Evolutionary conservation across 2,113 vertebrate species (phyloP).

Genomic region (Heloderma charlesbogerti): DNA sequence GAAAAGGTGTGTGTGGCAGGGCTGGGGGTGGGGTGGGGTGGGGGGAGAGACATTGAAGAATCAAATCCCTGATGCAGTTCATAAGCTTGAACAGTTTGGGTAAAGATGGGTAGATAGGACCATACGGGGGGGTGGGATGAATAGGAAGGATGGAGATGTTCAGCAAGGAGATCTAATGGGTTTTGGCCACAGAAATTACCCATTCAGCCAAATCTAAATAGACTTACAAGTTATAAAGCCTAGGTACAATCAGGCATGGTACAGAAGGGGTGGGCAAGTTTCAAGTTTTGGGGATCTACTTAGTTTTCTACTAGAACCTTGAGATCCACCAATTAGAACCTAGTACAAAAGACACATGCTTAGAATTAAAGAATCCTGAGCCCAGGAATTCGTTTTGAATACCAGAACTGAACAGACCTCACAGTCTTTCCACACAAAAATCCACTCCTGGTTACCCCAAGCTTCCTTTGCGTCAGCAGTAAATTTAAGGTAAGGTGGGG

Average conservation of each 20-base stretch:
- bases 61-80: slow-evolving; percentile 21
- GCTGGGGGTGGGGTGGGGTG: too few species aligned
- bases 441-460: too few species aligned
- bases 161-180: rapidly evolving
- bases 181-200: background rate
- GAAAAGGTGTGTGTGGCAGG: background rate
- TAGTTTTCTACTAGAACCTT: too few species aligned
- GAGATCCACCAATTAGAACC: too few species aligned
- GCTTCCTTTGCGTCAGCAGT: too few species aligned
- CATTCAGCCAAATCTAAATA: slow-evolving; percentile 13
- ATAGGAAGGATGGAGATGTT: background rate
- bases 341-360: too few species aligned
- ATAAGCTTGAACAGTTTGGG: slow-evolving; percentile 60
- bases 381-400: too few species aligned
- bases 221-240: background rate
- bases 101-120: background rate
- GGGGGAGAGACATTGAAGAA: background rate
- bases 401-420: too few species aligned
- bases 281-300: too few species aligned
- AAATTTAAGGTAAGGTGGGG: too few species aligned
- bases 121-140: background rate
- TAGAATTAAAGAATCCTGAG: too few species aligned
- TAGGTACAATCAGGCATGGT: background rate
- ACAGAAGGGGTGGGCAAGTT: background rate
- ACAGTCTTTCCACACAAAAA: too few species aligned